Conservation (phyloP, 2,888 invertebrate species). For the Rugalucina vietnamica region DNA sequence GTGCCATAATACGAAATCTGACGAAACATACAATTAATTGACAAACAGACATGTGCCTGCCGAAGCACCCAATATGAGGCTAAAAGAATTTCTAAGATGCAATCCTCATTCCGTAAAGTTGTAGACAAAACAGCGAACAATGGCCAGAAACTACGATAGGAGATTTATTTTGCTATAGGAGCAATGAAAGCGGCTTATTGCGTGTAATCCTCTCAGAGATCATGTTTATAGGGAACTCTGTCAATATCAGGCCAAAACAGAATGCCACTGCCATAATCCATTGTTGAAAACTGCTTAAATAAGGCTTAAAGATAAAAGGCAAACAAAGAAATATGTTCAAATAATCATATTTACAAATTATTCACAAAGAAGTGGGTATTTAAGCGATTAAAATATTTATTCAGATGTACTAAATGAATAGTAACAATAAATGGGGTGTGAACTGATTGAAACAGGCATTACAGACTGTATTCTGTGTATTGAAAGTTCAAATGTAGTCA, state of each 20-base stretch:
- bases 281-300: conserved; percentile 50
- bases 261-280: conserved; percentile 16
- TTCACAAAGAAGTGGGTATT: conserved; percentile 42
- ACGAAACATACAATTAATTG: conserved; percentile 27
- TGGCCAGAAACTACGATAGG: conserved; percentile 39
- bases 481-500: no score
- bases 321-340: conserved; percentile 56
- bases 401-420: conserved; percentile 33
- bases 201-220: conserved; percentile 58
- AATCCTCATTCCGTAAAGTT: conserved; percentile 21
- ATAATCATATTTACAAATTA: conserved; percentile 61
- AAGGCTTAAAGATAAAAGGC: conserved; percentile 45
- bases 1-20: background rate
- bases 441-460: no score
- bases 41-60: conserved; percentile 25
- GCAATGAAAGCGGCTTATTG: conserved; percentile 64
- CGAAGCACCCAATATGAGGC: conserved; percentile 15
- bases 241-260: conserved; percentile 51
- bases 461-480: no score
- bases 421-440: background rate
- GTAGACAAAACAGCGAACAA: conserved; percentile 63
- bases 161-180: conserved; percentile 47
- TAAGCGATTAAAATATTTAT: conserved; percentile 37
- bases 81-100: conserved; percentile 14
- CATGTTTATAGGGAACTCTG: conserved; percentile 56